These are phyloP conservation scores for Trissonchulus sp. DNA, from an alignment of 2,888 invertebrate species.

Conservation along the genomic window DNA sequence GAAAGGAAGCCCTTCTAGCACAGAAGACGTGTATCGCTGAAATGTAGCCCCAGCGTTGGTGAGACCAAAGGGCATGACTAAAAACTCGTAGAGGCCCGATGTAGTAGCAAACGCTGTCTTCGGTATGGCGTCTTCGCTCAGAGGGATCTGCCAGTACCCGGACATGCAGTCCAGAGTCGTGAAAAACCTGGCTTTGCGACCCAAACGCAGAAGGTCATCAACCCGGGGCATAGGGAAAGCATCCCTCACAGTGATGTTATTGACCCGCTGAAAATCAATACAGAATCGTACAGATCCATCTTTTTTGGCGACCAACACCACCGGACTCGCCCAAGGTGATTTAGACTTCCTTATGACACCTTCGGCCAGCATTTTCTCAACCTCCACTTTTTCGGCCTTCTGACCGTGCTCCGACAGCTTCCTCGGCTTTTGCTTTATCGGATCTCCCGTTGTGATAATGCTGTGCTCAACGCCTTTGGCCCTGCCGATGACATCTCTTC, in stretches of 20 bases:
- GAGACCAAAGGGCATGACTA: too few species aligned
- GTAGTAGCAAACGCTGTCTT: neutral
- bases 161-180: neutral
- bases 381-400: neutral
- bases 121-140: neutral
- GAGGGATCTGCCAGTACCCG: neutral
- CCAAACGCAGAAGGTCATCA: neutral
- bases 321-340: neutral
- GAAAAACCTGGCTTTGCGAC: neutral
- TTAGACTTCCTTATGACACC: neutral
- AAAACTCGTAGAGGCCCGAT: neutral
- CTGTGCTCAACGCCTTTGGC: neutral
- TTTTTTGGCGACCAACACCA: neutral
- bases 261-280: neutral
- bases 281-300: neutral
- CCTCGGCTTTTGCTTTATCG: neutral
- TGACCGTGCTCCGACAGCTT: neutral
- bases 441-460: neutral
- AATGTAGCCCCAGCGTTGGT: neutral
- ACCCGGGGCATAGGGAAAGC: neutral
- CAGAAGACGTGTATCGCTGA: neutral
- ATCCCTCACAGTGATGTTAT: constrained; percentile 4
- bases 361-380: neutral
- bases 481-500: neutral
- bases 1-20: neutral